A percentile compares a stretch with the other conserved stretches of the same genome.
Conservation (phyloP, 2,797 vertebrate species). For the Sebastiscus albofasciatus region DNA sequence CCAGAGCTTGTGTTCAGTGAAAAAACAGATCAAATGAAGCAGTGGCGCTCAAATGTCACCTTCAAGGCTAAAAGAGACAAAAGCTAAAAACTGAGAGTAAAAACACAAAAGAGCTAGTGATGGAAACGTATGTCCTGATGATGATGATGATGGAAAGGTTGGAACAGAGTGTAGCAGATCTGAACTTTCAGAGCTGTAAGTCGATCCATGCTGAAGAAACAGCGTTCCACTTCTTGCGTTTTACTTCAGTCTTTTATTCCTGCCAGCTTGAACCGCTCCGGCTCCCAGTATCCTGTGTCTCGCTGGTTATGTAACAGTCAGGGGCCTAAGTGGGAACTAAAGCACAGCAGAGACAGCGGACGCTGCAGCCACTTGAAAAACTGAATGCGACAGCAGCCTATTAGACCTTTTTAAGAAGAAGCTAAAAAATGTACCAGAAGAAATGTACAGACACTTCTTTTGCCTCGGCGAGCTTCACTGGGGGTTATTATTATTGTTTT, state of each 20-base stretch:
- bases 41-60: slow-evolving; percentile 7
- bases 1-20: neutral
- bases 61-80: slow-evolving; percentile 11
- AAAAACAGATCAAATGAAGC: slow-evolving; percentile 12
- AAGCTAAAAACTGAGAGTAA: neutral
- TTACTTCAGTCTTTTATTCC: slow-evolving; percentile 36
- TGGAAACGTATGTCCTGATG: slow-evolving; percentile 30
- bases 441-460: neutral
- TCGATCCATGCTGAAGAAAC: slow-evolving; percentile 48
- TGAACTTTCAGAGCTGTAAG: slow-evolving; percentile 34
- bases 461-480: neutral
- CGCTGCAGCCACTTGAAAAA: slow-evolving; percentile 52
- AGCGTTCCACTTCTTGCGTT: slow-evolving; percentile 24
- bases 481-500: slow-evolving; percentile 6
- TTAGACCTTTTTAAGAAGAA: slow-evolving; percentile 6
- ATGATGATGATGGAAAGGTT: slow-evolving; percentile 24
- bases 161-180: slow-evolving; percentile 32
- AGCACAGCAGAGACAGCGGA: slow-evolving; percentile 51
- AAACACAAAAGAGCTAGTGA: neutral
- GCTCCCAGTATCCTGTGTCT: slow-evolving; percentile 69
- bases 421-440: slow-evolving; percentile 18
- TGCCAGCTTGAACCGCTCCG: slow-evolving; percentile 47
- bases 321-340: slow-evolving; percentile 70
- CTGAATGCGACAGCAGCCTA: slow-evolving; percentile 39
- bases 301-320: slow-evolving; percentile 76